A percentile compares a stretch with the other conserved stretches of the same genome.
Conservation (phyloP, 2,888 invertebrate genomes). For the Lydus trimaculatus region DNA sequence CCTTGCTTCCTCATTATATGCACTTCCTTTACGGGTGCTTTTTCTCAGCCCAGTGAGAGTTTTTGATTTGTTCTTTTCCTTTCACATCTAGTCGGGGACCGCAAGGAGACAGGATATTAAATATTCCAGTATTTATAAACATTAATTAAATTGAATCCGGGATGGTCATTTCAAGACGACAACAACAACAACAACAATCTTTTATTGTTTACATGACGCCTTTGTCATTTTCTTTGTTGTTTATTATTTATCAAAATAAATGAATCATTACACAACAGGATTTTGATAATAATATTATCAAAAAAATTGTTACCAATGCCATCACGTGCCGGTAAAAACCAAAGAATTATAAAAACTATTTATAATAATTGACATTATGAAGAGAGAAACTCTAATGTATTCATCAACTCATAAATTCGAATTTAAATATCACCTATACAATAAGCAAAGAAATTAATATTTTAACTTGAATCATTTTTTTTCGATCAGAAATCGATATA, state of each 20-base stretch:
- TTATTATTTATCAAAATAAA: neutral
- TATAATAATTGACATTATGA: neutral
- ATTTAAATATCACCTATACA: neutral
- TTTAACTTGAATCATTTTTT: neutral
- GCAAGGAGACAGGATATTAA: constrained; percentile 48
- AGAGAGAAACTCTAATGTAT: neutral
- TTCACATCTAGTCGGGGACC: constrained; percentile 47
- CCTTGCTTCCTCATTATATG: constrained; percentile 57
- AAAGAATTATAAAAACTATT: neutral
- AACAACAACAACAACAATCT: neutral
- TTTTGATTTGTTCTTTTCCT: constrained; percentile 55
- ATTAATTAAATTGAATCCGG: constrained; percentile 23
- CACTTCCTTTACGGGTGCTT: constrained; percentile 55
- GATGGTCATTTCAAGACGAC: constrained; percentile 12
- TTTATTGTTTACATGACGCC: neutral
- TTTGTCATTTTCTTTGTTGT: neutral
- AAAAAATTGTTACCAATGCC: neutral
- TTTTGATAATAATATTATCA: constrained; percentile 4
- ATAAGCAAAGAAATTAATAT: neutral
- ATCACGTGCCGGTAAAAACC: constrained; percentile 4
- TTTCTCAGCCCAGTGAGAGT: constrained; percentile 57
- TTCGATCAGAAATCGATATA: neutral
- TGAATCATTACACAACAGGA: constrained; percentile 10
- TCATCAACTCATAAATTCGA: neutral
- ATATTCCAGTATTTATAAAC: constrained; percentile 40